phyloP scores from a whole-genome alignment of 2,888 invertebrate genomes.

The Tortricodes alternella region DNA sequence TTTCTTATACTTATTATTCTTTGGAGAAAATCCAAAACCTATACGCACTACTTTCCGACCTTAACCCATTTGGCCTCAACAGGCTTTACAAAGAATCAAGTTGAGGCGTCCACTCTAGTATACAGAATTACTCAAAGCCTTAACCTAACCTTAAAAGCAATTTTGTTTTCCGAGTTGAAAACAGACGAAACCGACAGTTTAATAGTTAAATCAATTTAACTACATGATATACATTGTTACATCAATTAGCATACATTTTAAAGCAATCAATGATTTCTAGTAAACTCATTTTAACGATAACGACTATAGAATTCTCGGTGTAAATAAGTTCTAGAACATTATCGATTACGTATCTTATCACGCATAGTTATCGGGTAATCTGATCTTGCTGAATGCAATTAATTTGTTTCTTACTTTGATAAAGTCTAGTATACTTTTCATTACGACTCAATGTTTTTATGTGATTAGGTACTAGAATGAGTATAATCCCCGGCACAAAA shows the following conservation, averaged over 20 bases:
- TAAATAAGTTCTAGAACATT: slow-evolving; percentile 25
- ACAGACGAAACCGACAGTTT: not conserved
- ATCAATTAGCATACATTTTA: not conserved
- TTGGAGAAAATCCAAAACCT: too few relatives aligned
- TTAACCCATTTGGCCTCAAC: too few relatives aligned
- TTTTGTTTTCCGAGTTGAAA: not conserved
- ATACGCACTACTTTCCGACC: too few relatives aligned
- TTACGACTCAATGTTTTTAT: too few relatives aligned
- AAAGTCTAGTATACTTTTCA: too few relatives aligned
- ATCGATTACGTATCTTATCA: slow-evolving; percentile 23
- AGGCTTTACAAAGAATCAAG: too few relatives aligned
- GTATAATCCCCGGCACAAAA: too few relatives aligned
- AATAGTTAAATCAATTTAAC: not conserved
- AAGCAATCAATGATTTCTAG: not conserved
- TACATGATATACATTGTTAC: not conserved
- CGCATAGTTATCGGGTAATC: slow-evolving; percentile 9
- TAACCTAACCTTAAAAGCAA: not conserved
- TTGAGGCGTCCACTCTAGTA: too few relatives aligned
- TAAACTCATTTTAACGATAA: slow-evolving; percentile 6
- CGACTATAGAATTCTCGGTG: slow-evolving; percentile 15
- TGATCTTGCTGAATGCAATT: slow-evolving; percentile 12
- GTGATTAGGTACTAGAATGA: too few relatives aligned
- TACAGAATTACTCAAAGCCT: not conserved
- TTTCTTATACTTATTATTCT: too few relatives aligned
- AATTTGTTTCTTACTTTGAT: too few relatives aligned